These are phyloP conservation scores for Bactericera cockerelli DNA, from an alignment of 1,140 invertebrate species.

Conservation along the genomic window DNA sequence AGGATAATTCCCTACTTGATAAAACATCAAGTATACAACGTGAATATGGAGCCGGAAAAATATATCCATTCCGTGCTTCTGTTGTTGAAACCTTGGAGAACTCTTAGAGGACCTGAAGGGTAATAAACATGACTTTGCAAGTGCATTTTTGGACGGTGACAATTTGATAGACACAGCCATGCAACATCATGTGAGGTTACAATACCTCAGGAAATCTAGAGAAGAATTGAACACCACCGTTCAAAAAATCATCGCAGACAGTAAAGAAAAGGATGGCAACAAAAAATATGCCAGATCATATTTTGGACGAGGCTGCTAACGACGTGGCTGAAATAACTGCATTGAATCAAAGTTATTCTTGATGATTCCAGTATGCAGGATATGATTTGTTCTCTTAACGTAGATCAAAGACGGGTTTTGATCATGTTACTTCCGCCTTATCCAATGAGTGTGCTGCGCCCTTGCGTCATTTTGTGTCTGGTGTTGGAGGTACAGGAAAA, in stretches of 20 bases:
- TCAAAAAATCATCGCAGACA: slow-evolving; percentile 11
- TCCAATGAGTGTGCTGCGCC: not conserved
- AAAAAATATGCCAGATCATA: slow-evolving; percentile 14
- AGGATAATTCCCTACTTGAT: slow-evolving; percentile 9
- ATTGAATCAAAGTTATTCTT: slow-evolving; percentile 13
- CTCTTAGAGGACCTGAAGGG: not conserved
- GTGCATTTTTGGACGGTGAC: not conserved
- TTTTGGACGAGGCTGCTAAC: slow-evolving; percentile 18
- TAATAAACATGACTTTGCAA: not conserved
- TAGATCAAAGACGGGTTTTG: slow-evolving; percentile 23
- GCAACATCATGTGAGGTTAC: slow-evolving; percentile 21
- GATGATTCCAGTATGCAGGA: slow-evolving; percentile 17
- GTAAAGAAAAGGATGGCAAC: not conserved
- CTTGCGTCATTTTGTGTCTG: slow-evolving; percentile 16
- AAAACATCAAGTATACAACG: slow-evolving; percentile 9
- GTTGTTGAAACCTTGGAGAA: slow-evolving; percentile 9
- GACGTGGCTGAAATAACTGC: slow-evolving; percentile 23
- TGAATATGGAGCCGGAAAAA: slow-evolving; percentile 11
- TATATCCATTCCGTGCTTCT: slow-evolving; percentile 13
- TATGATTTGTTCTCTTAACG: slow-evolving; percentile 22
- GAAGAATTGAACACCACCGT: slow-evolving; percentile 18
- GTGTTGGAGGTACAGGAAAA: slow-evolving; percentile 22
- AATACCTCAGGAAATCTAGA: slow-evolving; percentile 18
- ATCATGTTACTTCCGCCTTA: slow-evolving; percentile 16
- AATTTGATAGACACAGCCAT: not conserved